Conservation (phyloP, 2,888 invertebrate species). For the Trachelus stipa region DNA sequence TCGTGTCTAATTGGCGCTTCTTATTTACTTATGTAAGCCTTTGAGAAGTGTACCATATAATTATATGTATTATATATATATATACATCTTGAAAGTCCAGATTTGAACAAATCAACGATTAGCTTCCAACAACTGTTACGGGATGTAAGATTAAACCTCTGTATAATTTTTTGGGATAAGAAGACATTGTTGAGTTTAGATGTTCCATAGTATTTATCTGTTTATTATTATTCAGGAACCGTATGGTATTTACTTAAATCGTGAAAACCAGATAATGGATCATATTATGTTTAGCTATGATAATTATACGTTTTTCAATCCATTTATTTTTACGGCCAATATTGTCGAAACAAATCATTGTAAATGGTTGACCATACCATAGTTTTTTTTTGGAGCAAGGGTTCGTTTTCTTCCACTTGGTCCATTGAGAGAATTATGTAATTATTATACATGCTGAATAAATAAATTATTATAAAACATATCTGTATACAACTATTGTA, state of each 20-base stretch:
- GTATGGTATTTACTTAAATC: background rate
- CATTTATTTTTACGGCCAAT: background rate
- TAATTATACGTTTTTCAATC: background rate
- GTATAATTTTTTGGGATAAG: background rate
- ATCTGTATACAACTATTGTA: background rate
- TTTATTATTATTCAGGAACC: background rate
- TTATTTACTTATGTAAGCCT: background rate
- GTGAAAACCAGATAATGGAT: background rate
- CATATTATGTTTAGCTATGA: background rate
- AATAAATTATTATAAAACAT: background rate
- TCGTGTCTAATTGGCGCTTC: background rate
- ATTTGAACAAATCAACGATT: background rate
- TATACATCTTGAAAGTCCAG: background rate
- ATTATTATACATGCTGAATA: background rate
- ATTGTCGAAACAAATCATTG: background rate
- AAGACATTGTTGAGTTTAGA: background rate
- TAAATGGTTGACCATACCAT: background rate
- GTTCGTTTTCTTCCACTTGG: background rate
- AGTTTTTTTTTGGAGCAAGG: background rate
- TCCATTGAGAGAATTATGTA: background rate
- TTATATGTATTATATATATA: background rate
- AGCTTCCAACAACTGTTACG: background rate
- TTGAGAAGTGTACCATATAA: background rate
- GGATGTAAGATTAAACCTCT: background rate
- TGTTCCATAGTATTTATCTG: background rate